phyloP scores from a whole-genome alignment of 2,113 vertebrate genomes.

The Oryctolagus cuniculus region DNA sequence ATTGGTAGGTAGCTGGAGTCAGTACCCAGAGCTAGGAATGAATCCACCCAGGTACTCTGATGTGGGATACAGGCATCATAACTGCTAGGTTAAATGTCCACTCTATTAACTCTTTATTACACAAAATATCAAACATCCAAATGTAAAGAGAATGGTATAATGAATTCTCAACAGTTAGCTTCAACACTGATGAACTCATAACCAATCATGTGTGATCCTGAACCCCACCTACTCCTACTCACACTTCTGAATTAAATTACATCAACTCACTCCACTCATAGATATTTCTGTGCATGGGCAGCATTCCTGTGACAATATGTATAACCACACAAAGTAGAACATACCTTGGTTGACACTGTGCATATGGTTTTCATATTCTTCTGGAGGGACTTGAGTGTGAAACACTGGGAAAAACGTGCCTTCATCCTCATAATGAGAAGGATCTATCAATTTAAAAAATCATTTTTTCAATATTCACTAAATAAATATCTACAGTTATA shows the following conservation, averaged over 20 bases:
- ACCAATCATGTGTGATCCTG: not conserved
- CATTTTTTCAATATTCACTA: constrained; percentile 19
- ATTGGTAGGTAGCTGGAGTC: too few species aligned
- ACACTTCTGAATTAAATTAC: not conserved
- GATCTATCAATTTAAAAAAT: constrained; percentile 80
- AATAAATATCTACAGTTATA: not conserved
- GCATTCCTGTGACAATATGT: not conserved
- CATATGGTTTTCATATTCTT: constrained; percentile 80
- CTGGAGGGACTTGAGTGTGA: constrained; percentile 89
- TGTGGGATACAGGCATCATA: too few species aligned
- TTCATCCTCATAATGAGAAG: constrained; percentile 79
- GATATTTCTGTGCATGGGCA: not conserved
- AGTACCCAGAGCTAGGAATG: too few species aligned
- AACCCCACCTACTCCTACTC: not conserved
- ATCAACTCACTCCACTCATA: constrained; percentile 2
- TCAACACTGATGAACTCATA: not conserved
- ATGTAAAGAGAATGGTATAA: not conserved
- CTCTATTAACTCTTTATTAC: constrained; percentile 6
- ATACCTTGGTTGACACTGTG: constrained; percentile 77
- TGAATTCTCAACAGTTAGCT: not conserved
- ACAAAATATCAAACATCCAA: constrained; percentile 40
- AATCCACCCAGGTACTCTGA: too few species aligned
- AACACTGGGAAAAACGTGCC: constrained; percentile 86
- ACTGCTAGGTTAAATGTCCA: too few species aligned
- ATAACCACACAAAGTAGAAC: constrained; percentile 40